Evolutionary conservation across 2,113 vertebrate species (phyloP).

Genomic region (Lophura nycthemera): DNA sequence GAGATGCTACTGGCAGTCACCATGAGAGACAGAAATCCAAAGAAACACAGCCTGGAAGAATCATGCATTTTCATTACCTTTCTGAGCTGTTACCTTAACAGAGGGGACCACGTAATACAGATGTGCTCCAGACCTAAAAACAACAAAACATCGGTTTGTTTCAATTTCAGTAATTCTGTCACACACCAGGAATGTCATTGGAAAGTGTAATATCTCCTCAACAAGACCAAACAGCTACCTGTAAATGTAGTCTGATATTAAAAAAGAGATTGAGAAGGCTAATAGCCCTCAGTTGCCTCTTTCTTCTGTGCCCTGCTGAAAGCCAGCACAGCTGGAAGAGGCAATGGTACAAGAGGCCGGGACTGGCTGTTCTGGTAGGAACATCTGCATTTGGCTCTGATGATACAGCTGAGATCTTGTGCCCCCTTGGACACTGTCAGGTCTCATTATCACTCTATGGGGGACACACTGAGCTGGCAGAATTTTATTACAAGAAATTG

Average conservation of each 20-base stretch:
- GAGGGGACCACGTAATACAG: background rate
- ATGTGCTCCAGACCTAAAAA: background rate
- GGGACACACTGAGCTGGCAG: background rate
- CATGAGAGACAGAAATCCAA: background rate
- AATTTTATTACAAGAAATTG: background rate
- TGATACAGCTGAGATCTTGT: background rate
- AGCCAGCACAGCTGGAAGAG: background rate
- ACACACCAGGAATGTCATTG: background rate
- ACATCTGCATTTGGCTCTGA: background rate
- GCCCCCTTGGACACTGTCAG: background rate
- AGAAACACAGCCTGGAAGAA: background rate
- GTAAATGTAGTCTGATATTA: constrained; percentile 10
- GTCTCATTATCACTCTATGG: background rate
- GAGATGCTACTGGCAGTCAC: background rate
- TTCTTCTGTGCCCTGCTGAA: background rate
- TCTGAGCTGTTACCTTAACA: background rate
- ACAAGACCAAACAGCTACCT: background rate
- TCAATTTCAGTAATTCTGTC: constrained; percentile 3
- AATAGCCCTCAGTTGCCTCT: constrained; percentile 11
- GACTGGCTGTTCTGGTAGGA: background rate
- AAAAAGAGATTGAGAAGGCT: constrained; percentile 43
- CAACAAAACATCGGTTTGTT: background rate
- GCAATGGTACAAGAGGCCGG: background rate
- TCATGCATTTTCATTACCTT: background rate
- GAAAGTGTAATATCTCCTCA: background rate